Conservation (phyloP, 2,888 invertebrate species). For the Meloe dianella region DNA sequence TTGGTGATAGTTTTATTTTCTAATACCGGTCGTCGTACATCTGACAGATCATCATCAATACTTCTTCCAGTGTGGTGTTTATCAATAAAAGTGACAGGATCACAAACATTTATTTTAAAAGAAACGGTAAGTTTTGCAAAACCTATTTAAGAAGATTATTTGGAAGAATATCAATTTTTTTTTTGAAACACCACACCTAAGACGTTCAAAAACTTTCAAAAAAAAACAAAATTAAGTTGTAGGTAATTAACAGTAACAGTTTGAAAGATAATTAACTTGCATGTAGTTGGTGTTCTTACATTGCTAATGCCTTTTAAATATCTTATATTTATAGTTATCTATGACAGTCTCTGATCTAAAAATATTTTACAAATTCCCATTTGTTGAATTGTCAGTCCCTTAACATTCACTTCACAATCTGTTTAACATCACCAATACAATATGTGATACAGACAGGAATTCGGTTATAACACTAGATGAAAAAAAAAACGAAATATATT, state of each 20-base stretch:
- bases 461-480: not conserved
- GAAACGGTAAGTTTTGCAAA: not conserved
- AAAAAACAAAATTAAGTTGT: no score
- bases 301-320: not conserved
- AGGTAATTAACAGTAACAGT: no score
- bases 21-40: not conserved
- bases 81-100: constrained; percentile 18
- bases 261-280: no score
- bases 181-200: not conserved
- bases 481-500: not conserved
- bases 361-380: constrained; percentile 29
- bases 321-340: not conserved
- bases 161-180: no score
- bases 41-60: not conserved
- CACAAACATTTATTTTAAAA: not conserved
- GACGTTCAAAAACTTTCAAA: no score
- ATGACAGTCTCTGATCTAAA: constrained; percentile 18
- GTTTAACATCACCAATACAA: constrained; percentile 18
- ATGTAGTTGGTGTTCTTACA: no score
- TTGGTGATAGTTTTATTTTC: constrained; percentile 6
- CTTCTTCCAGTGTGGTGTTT: constrained; percentile 25
- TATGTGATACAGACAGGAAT: not conserved
- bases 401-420: constrained; percentile 11
- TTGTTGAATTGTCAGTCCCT: constrained; percentile 22
- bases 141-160: no score